These are phyloP conservation scores for Misgurnus mizolepis DNA, from an alignment of 2,113 vertebrate genomes.

Conservation along the genomic window DNA sequence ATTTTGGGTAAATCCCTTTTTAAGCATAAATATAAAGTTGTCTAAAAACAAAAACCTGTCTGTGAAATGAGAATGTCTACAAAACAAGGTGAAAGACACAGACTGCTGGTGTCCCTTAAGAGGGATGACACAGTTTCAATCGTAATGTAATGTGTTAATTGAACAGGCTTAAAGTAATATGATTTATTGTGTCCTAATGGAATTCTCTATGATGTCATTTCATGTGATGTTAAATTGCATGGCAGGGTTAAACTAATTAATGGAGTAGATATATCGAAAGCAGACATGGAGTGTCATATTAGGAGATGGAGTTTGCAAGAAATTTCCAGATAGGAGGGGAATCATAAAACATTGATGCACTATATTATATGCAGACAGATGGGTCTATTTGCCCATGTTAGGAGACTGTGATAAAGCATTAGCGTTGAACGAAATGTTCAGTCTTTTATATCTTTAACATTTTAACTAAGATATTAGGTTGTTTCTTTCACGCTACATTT, in stretches of 20 bases:
- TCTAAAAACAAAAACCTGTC: not conserved
- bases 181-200: conserved; percentile 40
- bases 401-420: conserved; percentile 38
- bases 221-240: conserved; percentile 36
- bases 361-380: conserved; percentile 42
- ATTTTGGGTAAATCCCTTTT: not conserved
- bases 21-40: not conserved
- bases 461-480: not conserved
- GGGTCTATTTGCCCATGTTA: conserved; percentile 25
- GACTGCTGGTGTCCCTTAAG: not conserved
- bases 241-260: conserved; percentile 31
- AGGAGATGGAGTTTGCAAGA: conserved; percentile 25
- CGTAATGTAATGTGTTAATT: conserved; percentile 11
- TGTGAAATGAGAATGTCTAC: not conserved
- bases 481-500: too few species aligned
- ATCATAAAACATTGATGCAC: conserved; percentile 66
- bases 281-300: conserved; percentile 29
- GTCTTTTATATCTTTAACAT: conserved; percentile 15
- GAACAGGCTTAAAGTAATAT: conserved; percentile 14
- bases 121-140: not conserved
- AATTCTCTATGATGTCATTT: conserved; percentile 29
- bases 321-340: conserved; percentile 60
- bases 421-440: not conserved
- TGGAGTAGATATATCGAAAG: conserved; percentile 5
- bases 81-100: too few species aligned